Evolutionary conservation across 2,888 invertebrate species (phyloP), one percentile per base, ranked within the genome.

Genomic region (Parnassius mnemosyne): DNA sequence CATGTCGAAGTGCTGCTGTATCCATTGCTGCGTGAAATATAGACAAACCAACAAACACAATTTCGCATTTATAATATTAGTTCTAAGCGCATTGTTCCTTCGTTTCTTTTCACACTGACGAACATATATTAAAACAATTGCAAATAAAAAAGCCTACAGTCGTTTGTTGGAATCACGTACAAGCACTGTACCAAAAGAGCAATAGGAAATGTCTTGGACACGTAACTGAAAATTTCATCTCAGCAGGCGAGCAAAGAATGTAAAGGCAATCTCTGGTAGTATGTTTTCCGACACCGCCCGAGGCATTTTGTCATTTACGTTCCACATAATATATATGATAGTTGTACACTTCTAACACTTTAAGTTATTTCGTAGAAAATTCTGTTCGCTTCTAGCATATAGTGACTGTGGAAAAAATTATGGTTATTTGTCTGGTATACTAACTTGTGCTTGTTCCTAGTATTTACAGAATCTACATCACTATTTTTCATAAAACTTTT

Each of bases 191-290:
- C 57, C 64, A 64, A 66, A 68, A 61, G 64, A 61, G 64, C 61
- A 65, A 63, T 60, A 54, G 64, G 60, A 61, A 66, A 61, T 57
- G 58, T 68, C 63, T 68, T 66, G 67, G 64, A 65, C 65, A 59
- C 61, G 62, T 68, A 66, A 67, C 67, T 61, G 65, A 65, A 66
- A 68, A 69, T 70, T 70, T 70, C 70, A 70, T 70, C 60, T 68
- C 63, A 55, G 55, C 63, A 57, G 52, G 34, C 60, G 59, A 60
- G 56, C 59, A 47, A 57, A 59, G 61, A 64, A 64, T 62, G 65
- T 49, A 41, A 47, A 53, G 60, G 63, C 60, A 67, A 68, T 65
- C 65, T 67, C 61, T 60, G 63, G 60, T 50, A 64, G 67, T 63
- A 64, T 63, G 60, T 64, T 62, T 66, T 68, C 55, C 65, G 53